Percentiles rank a stretch among this genome's conserved stretches.
Evolutionary conservation across 2,113 vertebrate species (phyloP).

Genomic region (Rhegmatorhina hoffmannsi): DNA sequence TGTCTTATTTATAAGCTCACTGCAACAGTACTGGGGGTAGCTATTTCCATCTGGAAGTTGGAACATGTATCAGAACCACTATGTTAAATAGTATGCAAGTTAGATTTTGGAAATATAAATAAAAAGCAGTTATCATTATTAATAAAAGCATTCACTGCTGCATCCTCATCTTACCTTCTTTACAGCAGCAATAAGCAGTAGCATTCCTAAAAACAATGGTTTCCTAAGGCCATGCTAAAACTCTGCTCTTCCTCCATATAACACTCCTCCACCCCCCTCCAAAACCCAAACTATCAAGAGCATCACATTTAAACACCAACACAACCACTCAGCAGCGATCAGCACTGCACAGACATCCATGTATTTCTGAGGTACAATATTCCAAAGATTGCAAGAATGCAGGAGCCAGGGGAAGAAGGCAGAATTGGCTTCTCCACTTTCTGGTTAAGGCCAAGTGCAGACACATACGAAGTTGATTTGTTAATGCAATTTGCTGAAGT

Average conservation of each 20-base stretch:
- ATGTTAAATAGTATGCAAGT: neutral
- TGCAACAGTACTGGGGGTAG: neutral
- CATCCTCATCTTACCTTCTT: neutral
- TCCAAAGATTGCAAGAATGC: neutral
- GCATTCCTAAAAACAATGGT: neutral
- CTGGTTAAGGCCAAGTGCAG: neutral
- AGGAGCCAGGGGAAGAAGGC: neutral
- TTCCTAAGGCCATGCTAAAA: neutral
- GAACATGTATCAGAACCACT: neutral
- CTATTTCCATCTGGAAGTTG: neutral
- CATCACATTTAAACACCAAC: neutral
- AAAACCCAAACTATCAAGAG: neutral
- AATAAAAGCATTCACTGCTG: neutral
- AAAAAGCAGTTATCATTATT: neutral
- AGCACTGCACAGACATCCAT: neutral
- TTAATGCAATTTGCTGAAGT: neutral
- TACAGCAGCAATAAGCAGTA: neutral
- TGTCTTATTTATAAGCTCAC: neutral
- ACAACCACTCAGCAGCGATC: neutral
- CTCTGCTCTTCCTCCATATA: neutral
- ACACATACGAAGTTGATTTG: neutral
- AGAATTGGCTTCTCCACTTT: neutral
- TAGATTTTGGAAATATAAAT: constrained; percentile 27
- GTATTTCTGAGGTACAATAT: neutral
- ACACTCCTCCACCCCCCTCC: no score